Evolutionary conservation across 2,888 invertebrate genomes (phyloP).

Genomic region (Dryocosmus kuriphilus): DNA sequence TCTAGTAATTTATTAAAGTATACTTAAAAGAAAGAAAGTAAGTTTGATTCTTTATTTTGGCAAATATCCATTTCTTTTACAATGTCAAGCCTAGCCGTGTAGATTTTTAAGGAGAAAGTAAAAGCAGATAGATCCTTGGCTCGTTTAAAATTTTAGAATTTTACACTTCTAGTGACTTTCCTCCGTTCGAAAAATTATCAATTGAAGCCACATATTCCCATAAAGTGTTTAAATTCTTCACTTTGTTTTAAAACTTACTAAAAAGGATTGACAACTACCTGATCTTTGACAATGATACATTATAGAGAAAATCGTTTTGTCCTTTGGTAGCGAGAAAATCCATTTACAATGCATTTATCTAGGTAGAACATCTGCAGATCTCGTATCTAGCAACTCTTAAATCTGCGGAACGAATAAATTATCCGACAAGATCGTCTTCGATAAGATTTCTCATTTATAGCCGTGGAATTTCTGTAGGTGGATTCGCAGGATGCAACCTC

Average conservation of each 20-base stretch:
- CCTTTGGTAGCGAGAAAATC: conserved; percentile 21
- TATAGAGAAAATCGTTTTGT: conserved; percentile 12
- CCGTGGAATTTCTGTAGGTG: conserved; percentile 17
- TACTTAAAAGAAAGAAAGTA: too few relatives aligned
- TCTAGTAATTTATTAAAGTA: too few relatives aligned
- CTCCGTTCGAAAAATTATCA: not conserved
- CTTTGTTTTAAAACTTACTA: not conserved
- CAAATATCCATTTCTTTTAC: not conserved
- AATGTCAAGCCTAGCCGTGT: not conserved
- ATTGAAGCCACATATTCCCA: not conserved
- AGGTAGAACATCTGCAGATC: conserved; percentile 10
- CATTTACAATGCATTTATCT: conserved; percentile 14
- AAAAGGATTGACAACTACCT: not conserved
- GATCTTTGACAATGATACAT: not conserved
- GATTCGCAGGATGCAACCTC: conserved; percentile 2
- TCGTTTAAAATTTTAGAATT: not conserved
- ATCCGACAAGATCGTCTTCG: conserved; percentile 5
- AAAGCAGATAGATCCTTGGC: not conserved
- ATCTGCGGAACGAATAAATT: conserved; percentile 28
- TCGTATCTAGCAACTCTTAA: conserved; percentile 13
- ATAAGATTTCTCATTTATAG: conserved; percentile 19
- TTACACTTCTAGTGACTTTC: not conserved
- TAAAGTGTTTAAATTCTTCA: not conserved
- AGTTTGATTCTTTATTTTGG: not conserved
- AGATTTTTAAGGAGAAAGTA: not conserved